A percentile compares a stretch with the other conserved stretches of the same genome.
Conservation (phyloP, 2,888 invertebrate genomes). For the Exephanes ischioxanthus region DNA sequence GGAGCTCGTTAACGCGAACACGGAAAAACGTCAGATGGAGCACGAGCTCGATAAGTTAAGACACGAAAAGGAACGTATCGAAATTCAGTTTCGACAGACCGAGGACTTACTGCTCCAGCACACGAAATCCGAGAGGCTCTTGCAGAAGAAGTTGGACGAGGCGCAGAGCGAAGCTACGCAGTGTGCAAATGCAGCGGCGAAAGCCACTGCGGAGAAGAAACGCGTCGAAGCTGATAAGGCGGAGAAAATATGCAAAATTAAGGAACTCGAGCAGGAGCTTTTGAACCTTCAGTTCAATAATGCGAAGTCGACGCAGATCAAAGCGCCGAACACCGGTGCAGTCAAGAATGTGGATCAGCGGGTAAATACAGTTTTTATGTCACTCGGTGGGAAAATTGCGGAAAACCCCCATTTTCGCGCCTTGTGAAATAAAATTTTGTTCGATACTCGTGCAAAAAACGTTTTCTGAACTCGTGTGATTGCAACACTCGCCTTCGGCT, state of each 20-base stretch:
- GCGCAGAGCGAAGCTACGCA: constrained; percentile 25
- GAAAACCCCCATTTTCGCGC: too few species aligned
- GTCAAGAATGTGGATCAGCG: constrained; percentile 4
- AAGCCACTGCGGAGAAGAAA: constrained; percentile 43
- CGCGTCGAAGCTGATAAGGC: constrained; percentile 41
- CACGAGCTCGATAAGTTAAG: constrained; percentile 39
- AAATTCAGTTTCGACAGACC: constrained; percentile 48
- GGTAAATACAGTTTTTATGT: constrained; percentile 24
- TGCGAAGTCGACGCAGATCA: not conserved
- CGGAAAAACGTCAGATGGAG: constrained; percentile 41
- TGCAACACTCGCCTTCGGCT: too few species aligned
- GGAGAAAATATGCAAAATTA: constrained; percentile 40
- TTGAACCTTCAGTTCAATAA: constrained; percentile 55
- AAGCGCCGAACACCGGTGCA: not conserved
- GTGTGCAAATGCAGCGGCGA: constrained; percentile 11
- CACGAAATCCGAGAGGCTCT: constrained; percentile 48
- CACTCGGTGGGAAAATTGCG: too few species aligned
- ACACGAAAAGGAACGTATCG: constrained; percentile 49
- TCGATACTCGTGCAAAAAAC: too few species aligned
- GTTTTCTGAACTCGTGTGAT: too few species aligned
- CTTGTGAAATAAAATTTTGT: too few species aligned
- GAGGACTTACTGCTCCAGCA: constrained; percentile 62
- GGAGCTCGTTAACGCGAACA: constrained; percentile 18
- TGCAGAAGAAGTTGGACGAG: constrained; percentile 54
- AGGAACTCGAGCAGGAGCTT: constrained; percentile 58